Evolutionary conservation across 2,797 vertebrate genomes (phyloP).

Genomic region (Euthynnus affinis): DNA sequence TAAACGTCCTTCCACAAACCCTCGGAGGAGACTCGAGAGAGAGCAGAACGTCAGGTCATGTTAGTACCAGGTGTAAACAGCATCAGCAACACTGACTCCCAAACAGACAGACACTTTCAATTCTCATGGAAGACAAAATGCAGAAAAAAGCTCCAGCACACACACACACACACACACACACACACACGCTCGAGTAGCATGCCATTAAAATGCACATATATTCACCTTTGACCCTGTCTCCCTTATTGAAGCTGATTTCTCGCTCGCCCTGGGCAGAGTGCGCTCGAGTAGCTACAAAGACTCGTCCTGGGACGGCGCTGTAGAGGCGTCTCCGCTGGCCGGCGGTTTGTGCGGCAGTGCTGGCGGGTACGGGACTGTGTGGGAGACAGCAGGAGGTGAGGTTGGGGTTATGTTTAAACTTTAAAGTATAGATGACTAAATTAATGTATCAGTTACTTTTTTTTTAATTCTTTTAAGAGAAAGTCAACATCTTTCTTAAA

Average conservation of each 20-base stretch:
- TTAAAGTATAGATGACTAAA: not conserved
- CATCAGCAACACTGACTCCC: conserved; percentile 14
- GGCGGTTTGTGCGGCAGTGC: conserved; percentile 64
- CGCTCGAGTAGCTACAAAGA: conserved; percentile 91
- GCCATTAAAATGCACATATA: not conserved
- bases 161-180: conserved; percentile 34
- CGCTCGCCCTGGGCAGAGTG: conserved; percentile 93
- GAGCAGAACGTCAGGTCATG: not conserved
- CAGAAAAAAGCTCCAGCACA: conserved; percentile 14
- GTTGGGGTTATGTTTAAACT: not conserved
- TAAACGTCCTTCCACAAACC: not conserved
- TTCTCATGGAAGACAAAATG: conserved; percentile 44
- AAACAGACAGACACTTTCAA: conserved; percentile 32
- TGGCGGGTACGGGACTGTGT: conserved; percentile 71
- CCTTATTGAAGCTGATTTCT: conserved; percentile 93
- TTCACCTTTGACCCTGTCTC: conserved; percentile 95
- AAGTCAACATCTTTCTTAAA: not conserved
- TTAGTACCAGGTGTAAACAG: conserved; percentile 22
- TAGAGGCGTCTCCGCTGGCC: conserved; percentile 90
- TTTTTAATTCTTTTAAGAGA: too few species aligned
- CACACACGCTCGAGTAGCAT: conserved; percentile 5
- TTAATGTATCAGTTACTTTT: not conserved
- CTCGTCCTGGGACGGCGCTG: conserved; percentile 92
- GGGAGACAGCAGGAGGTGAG: conserved; percentile 5
- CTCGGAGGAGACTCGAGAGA: not conserved